Base-by-base conservation (phyloP, 2,113 vertebrate species). In the Scophthalmus maximus region DNA sequence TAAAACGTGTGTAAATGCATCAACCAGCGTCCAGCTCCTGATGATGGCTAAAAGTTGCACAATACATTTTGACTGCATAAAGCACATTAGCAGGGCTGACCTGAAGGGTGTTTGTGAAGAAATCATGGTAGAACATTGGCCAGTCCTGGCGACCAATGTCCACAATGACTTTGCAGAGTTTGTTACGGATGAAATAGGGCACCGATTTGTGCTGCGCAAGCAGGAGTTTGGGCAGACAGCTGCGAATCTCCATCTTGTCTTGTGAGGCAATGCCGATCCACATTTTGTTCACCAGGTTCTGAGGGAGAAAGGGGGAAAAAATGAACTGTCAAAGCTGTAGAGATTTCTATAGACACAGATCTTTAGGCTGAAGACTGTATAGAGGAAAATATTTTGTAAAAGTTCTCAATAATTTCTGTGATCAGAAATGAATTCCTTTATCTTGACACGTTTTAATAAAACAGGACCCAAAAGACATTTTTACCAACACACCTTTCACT, bases 81-180 rank as follows among this genome's bases (percentile, higher is more conserved):
- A 46, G 0, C 3, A n/a, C 3, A 47, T 1, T 3, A 53, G 20
- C 14, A 12, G 34, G 5, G 17, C 46, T 63, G 80, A 99, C 98
- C 96, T 99, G 97, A 83, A 99, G 93, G 52, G 96, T 99, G 90
- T 96, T 99, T 62, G 96, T 97, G 87, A 99, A 99, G 88, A 99
- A 99, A 88, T 99, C 97, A 26, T 98, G 97, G 92, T 99, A 99
- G 93, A 99, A 99, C 97, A 99, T 98, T 0, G 98, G 98, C 98
- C 98, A 99, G 85, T 99, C 98, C 46, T 99, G 97, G 77, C 97
- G 94, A 76, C 98, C 97, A 6, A 99, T 98, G 74, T 99, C 98
- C 78, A 99, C 98, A 0, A 99, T 98, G 87, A 99, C 98, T 90
- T 99, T 99, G 88, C 97, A 99, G 83, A 99, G 95, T 73, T 99